A percentile compares a stretch with the other conserved stretches of the same genome.
phyloP scores from a whole-genome alignment of 2,888 invertebrate genomes.

The Auanema freiburgensis region DNA sequence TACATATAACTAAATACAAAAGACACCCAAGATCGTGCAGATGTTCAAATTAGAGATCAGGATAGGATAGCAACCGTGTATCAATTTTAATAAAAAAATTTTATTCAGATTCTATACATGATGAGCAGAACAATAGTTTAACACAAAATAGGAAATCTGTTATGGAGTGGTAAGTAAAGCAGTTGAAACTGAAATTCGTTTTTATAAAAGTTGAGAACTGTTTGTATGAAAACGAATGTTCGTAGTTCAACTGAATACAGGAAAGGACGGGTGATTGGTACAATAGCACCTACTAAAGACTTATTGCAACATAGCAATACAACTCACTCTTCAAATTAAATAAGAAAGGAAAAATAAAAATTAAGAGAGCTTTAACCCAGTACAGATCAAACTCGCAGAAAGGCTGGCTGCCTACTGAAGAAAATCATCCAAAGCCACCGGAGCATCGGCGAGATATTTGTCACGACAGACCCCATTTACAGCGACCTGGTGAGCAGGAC shows the following conservation, averaged over 20 bases:
- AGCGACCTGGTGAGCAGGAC: slow-evolving; percentile 58
- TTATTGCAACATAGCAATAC: slow-evolving; percentile 20
- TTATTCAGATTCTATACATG: not conserved
- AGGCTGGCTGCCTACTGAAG: not conserved
- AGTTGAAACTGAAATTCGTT: not conserved
- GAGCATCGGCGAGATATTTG: slow-evolving; percentile 34
- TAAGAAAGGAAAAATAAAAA: slow-evolving; percentile 2
- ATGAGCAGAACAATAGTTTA: slow-evolving; percentile 3
- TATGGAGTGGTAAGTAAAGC: not conserved
- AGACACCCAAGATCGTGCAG: no score
- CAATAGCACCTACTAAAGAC: slow-evolving; percentile 23
- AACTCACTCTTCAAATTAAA: not conserved
- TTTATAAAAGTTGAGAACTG: not conserved
- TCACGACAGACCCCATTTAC: slow-evolving; percentile 60
- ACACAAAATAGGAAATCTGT: not conserved
- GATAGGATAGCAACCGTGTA: no score
- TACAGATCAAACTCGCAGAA: slow-evolving; percentile 1
- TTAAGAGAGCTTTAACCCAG: not conserved
- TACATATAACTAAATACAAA: no score
- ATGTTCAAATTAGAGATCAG: no score
- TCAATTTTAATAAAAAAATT: no score
- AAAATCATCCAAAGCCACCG: slow-evolving; percentile 10
- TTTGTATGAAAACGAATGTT: not conserved
- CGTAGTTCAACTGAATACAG: no score
- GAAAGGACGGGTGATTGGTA: slow-evolving; percentile 7